Conservation (phyloP, 1,140 invertebrate species). For the Drosophila kepulauana region DNA sequence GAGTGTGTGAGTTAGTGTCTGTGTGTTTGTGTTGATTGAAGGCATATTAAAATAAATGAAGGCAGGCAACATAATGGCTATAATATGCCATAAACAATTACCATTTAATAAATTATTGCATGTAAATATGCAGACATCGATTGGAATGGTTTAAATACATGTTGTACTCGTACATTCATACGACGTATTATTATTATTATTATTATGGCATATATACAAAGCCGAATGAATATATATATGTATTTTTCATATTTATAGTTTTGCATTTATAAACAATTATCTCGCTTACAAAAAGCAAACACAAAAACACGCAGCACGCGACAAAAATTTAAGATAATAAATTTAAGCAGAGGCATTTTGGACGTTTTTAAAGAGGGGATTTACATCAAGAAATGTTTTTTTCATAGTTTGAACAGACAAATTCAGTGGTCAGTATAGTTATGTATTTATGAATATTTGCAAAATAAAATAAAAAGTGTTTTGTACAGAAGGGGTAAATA, state of each 20-base stretch:
- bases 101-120: slow-evolving; percentile 64
- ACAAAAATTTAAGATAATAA: slow-evolving; percentile 37
- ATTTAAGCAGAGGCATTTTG: background rate
- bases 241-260: slow-evolving; percentile 51
- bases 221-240: slow-evolving; percentile 12
- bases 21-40: slow-evolving; percentile 45
- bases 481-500: no score
- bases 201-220: slow-evolving; percentile 1
- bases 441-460: no score
- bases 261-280: slow-evolving; percentile 47
- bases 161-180: slow-evolving; percentile 1
- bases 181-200: background rate
- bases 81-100: slow-evolving; percentile 76
- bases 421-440: no score
- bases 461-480: no score
- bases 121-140: slow-evolving; percentile 44
- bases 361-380: background rate
- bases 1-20: background rate
- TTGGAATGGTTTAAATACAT: slow-evolving; percentile 8
- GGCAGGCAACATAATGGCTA: slow-evolving; percentile 51
- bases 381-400: background rate
- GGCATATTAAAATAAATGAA: slow-evolving; percentile 72
- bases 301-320: background rate
- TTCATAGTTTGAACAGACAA: no score
- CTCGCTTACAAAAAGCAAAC: slow-evolving; percentile 38